phyloP scores from a whole-genome alignment of 2,888 invertebrate species.

The Lampropteryx suffumata region DNA sequence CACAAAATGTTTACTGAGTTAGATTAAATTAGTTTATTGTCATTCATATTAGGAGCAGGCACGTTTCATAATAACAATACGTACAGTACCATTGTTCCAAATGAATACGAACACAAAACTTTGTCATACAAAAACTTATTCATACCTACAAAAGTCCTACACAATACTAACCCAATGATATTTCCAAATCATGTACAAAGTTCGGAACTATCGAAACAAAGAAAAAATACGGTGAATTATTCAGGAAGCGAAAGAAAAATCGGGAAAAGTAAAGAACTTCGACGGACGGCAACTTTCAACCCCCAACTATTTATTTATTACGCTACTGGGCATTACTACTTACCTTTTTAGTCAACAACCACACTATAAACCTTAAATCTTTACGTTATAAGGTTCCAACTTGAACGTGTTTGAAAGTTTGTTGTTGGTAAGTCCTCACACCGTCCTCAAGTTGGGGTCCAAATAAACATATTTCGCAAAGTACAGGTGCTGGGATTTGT shows the following conservation, averaged over 20 bases:
- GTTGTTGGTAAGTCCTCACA: conserved; percentile 42
- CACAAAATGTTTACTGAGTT: no score
- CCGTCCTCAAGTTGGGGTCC: conserved; percentile 43
- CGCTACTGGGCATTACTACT: conserved; percentile 59
- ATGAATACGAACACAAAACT: conserved; percentile 1
- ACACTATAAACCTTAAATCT: conserved; percentile 22
- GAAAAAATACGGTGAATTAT: conserved; percentile 57
- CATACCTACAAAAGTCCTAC: conserved; percentile 17
- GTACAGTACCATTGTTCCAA: conserved; percentile 1
- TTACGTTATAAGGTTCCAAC: conserved; percentile 29
- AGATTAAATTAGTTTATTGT: no score
- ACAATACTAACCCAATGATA: conserved; percentile 23
- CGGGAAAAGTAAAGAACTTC: conserved; percentile 55
- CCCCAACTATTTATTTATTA: conserved; percentile 73
- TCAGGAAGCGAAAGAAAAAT: conserved; percentile 60
- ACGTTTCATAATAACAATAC: no score
- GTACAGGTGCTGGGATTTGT: conserved; percentile 48
- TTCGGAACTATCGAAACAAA: conserved; percentile 52
- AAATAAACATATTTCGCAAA: conserved; percentile 62
- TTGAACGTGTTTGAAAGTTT: conserved; percentile 32
- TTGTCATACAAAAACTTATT: conserved; percentile 9
- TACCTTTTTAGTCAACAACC: conserved; percentile 28
- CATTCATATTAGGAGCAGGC: no score
- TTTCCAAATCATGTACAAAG: conserved; percentile 31
- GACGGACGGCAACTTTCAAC: conserved; percentile 56